phyloP scores from a whole-genome alignment of 2,113 vertebrate genomes.

The Sinocyclocheilus grahami region DNA sequence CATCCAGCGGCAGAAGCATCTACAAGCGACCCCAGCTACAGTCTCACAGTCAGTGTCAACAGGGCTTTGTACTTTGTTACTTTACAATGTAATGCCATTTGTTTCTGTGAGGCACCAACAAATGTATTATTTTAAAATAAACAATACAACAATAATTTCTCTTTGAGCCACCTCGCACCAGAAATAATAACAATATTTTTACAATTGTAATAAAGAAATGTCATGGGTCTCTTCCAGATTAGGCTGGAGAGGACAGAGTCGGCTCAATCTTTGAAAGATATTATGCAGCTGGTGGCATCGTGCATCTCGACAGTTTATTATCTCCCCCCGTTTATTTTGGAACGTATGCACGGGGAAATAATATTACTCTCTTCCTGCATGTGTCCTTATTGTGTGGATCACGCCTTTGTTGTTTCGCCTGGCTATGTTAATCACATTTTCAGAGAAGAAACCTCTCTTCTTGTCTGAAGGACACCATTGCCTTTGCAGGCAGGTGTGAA shows the following conservation, averaged over 20 bases:
- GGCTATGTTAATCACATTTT: conserved; percentile 70
- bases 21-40: not conserved
- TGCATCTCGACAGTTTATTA: conserved; percentile 36
- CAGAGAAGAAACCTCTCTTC: conserved; percentile 56
- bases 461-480: conserved; percentile 64
- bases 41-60: not conserved
- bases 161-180: not conserved
- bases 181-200: conserved; percentile 25
- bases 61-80: not conserved
- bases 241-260: not conserved
- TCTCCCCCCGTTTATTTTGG: conserved; percentile 19
- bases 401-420: conserved; percentile 60
- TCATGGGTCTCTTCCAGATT: not conserved
- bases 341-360: conserved; percentile 40
- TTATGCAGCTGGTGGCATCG: not conserved
- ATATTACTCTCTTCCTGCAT: conserved; percentile 46
- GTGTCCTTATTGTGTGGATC: conserved; percentile 58
- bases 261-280: conserved; percentile 25
- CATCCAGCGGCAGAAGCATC: no score
- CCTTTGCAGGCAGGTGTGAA: conserved; percentile 69
- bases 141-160: conserved; percentile 19
- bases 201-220: not conserved
- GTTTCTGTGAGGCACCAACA: not conserved
- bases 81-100: not conserved
- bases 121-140: conserved; percentile 1